Base-by-base conservation (phyloP, 2,113 vertebrate genomes). In the Microtus richardsoni region DNA sequence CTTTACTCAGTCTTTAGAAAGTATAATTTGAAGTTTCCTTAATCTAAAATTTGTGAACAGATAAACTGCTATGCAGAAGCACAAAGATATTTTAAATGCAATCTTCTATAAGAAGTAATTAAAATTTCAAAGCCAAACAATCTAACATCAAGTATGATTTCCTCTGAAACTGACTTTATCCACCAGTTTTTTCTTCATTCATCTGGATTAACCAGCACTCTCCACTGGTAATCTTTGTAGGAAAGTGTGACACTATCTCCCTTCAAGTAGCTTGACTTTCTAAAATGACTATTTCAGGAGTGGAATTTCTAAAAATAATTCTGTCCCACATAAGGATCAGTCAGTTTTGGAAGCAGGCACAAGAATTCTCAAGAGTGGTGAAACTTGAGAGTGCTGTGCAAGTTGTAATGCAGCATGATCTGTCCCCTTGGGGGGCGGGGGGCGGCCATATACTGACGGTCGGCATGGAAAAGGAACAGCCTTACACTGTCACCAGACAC, bases 91-190 rank as follows among this genome's bases (percentile, higher is more conserved):
- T 95, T 92, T 85, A 75, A 96, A 97, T 97, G 97, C 95, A 97
- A 95, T 97, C 97, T 98, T 98, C 98, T 98, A 97, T 98, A 97
- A 98, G 97, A 98, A 91, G 96, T 96, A 98, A 98, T 98, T 47
- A 86, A 97, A 97, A 52, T 89, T 92, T 87, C 95, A 97, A 97
- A 98, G 98, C 95, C 97, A 98, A 97, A 97, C 97, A 98, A 95
- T 91, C 95, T 97, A 98, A 83, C 41, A 89, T 58, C 74, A 41
- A 94, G 97, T 83, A 92, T 64, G 85, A 98, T 95, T 97, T 96
- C 95, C 96, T 94, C 79, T 83, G 68, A 97, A 82, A 95, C 79
- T 95, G 39, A 93, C 44, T 79, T 80, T 75, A 94, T 58, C 78
- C 78, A 95, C 83, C 64, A 97, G 85, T 64, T 91, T 89, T 91